Evolutionary conservation across 2,888 invertebrate genomes (phyloP).

Genomic region (Beris chalybata): DNA sequence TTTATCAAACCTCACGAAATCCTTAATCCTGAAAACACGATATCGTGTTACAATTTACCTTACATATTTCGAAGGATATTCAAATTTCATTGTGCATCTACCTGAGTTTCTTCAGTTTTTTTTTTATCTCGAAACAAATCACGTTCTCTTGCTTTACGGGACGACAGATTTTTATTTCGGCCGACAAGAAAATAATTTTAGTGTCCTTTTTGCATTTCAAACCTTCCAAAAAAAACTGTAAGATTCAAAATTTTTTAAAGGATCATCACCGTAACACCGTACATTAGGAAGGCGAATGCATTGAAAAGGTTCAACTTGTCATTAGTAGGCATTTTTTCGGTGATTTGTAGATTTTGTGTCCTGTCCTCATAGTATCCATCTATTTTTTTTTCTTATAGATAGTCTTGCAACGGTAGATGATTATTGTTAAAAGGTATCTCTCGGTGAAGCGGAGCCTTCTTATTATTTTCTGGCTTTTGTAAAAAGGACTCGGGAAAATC

Average conservation of each 20-base stretch:
- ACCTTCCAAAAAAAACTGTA: slow-evolving; percentile 4
- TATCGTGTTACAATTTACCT: slow-evolving; percentile 40
- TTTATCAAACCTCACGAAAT: slow-evolving; percentile 1
- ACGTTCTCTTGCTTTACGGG: too few species aligned
- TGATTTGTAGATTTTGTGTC: slow-evolving; percentile 37
- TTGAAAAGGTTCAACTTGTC: slow-evolving; percentile 39
- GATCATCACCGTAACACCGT: slow-evolving; percentile 7
- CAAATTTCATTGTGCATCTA: slow-evolving; percentile 34
- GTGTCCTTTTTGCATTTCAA: slow-evolving; percentile 34
- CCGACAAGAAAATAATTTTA: slow-evolving; percentile 21
- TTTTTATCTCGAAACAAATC: background rate
- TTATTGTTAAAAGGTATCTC: slow-evolving; percentile 9
- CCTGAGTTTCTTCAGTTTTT: slow-evolving; percentile 30
- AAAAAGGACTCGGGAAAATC: slow-evolving; percentile 15
- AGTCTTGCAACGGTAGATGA: slow-evolving; percentile 4
- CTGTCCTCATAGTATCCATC: background rate
- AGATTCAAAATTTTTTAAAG: background rate
- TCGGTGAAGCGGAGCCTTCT: slow-evolving; percentile 5
- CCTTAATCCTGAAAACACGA: slow-evolving; percentile 34
- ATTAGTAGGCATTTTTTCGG: slow-evolving; percentile 37
- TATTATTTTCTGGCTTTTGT: slow-evolving; percentile 10
- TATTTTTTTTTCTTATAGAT: slow-evolving; percentile 11
- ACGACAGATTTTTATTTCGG: too few species aligned
- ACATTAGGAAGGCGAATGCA: background rate
- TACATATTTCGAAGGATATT: slow-evolving; percentile 32